Conservation (phyloP, 2,888 invertebrate genomes). For the Philereme vetulata region DNA sequence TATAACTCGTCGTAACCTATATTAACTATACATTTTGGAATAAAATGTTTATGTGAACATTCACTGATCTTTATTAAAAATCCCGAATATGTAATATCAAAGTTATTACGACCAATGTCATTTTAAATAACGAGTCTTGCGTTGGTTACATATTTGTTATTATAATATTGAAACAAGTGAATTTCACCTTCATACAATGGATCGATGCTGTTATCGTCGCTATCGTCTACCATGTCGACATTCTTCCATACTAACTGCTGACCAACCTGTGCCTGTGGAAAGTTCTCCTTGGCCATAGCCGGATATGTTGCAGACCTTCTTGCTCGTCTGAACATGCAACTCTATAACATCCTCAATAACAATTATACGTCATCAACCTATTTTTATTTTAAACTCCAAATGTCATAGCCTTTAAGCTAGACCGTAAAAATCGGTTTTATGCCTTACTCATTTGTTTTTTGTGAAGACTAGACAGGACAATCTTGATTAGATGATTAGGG, state of each 20-base stretch:
- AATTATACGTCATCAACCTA: constrained; percentile 7
- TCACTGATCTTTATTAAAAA: too few species aligned
- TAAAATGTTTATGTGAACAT: too few species aligned
- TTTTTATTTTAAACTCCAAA: constrained; percentile 9
- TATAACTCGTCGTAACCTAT: too few species aligned
- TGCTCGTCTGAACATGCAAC: constrained; percentile 13
- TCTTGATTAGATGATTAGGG: background rate
- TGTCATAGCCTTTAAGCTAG: constrained; percentile 5
- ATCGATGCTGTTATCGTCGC: constrained; percentile 5
- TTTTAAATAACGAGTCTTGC: too few species aligned
- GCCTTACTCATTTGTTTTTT: background rate
- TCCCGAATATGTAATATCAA: too few species aligned
- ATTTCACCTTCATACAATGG: background rate
- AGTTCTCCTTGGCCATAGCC: constrained; percentile 20
- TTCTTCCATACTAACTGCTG: constrained; percentile 8
- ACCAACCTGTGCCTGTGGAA: constrained; percentile 15
- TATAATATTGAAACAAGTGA: background rate
- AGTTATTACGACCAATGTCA: too few species aligned
- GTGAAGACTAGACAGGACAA: background rate
- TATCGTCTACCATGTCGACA: constrained; percentile 13
- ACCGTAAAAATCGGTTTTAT: constrained; percentile 4
- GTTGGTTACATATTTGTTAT: too few species aligned
- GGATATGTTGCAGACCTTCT: constrained; percentile 24
- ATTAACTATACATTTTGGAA: too few species aligned
- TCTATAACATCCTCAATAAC: constrained; percentile 3